Evolutionary conservation across 1,140 invertebrate species (phyloP).

Genomic region (Ceratina calcarata): DNA sequence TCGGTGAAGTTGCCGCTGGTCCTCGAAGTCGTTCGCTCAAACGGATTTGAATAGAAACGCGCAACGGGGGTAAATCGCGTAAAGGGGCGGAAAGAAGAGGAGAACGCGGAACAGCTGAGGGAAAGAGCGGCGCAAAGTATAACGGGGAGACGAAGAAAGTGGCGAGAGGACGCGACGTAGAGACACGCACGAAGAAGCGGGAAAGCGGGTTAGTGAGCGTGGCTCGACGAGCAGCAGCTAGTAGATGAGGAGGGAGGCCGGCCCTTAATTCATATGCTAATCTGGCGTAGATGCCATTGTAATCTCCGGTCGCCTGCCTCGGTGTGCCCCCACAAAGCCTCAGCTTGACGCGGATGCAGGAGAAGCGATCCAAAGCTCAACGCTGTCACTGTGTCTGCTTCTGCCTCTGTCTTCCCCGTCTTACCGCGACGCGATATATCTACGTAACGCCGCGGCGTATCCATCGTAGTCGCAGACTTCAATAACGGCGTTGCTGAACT

Average conservation of each 20-base stretch:
- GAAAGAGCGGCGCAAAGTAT: neutral
- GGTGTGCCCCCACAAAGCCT: conserved; percentile 75
- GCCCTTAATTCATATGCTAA: conserved; percentile 79
- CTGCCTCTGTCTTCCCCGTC: conserved; percentile 24
- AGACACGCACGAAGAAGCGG: conserved; percentile 6
- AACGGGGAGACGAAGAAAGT: neutral
- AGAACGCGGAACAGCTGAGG: too few species aligned
- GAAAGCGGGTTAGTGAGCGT: conserved; percentile 47
- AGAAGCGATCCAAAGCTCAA: conserved; percentile 72
- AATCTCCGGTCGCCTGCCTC: conserved; percentile 78
- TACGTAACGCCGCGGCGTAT: conserved; percentile 65
- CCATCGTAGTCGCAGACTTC: conserved; percentile 66
- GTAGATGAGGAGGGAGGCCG: conserved; percentile 53
- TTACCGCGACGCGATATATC: conserved; percentile 51
- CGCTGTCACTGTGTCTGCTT: conserved; percentile 24
- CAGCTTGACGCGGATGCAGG: conserved; percentile 74
- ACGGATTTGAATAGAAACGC: conserved; percentile 35
- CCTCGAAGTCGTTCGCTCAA: conserved; percentile 25
- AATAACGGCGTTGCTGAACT: conserved; percentile 72
- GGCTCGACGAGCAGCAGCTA: neutral
- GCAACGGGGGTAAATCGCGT: conserved; percentile 27
- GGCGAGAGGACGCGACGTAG: conserved; percentile 1
- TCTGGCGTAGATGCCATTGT: conserved; percentile 80
- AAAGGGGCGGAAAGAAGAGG: conserved; percentile 13
- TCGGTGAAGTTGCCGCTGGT: conserved; percentile 7